Evolutionary conservation across 2,888 invertebrate species (phyloP).

Genomic region (Euclidia mi): DNA sequence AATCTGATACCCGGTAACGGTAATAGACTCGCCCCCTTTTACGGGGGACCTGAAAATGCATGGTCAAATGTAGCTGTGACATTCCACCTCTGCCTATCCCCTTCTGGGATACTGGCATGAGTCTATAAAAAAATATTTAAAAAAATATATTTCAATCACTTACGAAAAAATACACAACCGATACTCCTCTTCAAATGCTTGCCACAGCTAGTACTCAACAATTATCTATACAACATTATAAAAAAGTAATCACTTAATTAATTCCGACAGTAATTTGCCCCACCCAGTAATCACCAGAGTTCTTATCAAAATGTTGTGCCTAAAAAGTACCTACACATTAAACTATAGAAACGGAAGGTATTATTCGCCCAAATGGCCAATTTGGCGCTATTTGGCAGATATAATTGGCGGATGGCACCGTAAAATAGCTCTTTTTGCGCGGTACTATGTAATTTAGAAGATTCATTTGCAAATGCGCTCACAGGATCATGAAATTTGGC

Average conservation of each 20-base stretch:
- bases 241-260: slow-evolving; percentile 11
- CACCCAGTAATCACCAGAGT: slow-evolving; percentile 21
- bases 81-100: too few species aligned
- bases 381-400: slow-evolving; percentile 82
- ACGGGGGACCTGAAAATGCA: too few species aligned
- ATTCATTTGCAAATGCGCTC: slow-evolving; percentile 77
- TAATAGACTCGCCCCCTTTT: too few species aligned
- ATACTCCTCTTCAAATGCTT: too few species aligned
- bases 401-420: slow-evolving; percentile 74
- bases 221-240: not conserved
- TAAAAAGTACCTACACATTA: slow-evolving; percentile 66
- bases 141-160: too few species aligned
- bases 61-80: too few species aligned
- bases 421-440: slow-evolving; percentile 75
- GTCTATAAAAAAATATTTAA: too few species aligned
- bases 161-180: too few species aligned
- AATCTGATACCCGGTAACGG: too few species aligned
- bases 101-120: too few species aligned
- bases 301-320: slow-evolving; percentile 34
- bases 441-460: slow-evolving; percentile 71
- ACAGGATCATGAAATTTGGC: slow-evolving; percentile 82
- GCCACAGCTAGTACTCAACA: too few species aligned
- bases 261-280: not conserved
- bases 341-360: slow-evolving; percentile 78
- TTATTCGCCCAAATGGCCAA: slow-evolving; percentile 79